Evolutionary conservation across 2,113 vertebrate species (phyloP).

Genomic region (Noctilio leporinus): DNA sequence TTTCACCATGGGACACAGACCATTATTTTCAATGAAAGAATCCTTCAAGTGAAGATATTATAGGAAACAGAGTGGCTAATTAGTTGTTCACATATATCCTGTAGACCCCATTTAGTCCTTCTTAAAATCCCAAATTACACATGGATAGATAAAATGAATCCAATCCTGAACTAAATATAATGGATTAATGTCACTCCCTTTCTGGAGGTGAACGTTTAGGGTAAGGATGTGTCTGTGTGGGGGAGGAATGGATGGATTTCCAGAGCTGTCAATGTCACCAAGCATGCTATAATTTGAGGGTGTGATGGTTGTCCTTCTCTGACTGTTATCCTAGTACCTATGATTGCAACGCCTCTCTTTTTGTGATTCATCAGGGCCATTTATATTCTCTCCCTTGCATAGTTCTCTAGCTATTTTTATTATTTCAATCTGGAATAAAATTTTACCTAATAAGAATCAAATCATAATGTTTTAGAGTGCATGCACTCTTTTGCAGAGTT

Average conservation of each 20-base stretch:
- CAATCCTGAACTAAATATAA: constrained; percentile 40
- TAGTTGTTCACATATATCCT: constrained; percentile 53
- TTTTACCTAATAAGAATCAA: constrained; percentile 2
- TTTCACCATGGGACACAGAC: constrained; percentile 54
- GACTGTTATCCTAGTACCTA: constrained; percentile 25
- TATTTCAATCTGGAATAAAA: constrained; percentile 35
- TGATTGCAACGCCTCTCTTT: constrained; percentile 49
- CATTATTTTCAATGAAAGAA: constrained; percentile 63
- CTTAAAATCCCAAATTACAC: constrained; percentile 17
- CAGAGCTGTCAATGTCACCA: neutral
- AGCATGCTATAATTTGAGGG: constrained; percentile 64
- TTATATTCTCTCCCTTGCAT: constrained; percentile 37
- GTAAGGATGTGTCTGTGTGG: neutral
- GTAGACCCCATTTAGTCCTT: constrained; percentile 39
- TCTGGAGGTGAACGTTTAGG: constrained; percentile 1
- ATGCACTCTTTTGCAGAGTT: neutral
- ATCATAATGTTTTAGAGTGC: neutral
- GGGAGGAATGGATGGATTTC: constrained; percentile 44
- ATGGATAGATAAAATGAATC: constrained; percentile 41
- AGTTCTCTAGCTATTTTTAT: constrained; percentile 42
- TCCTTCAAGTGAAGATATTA: constrained; percentile 55
- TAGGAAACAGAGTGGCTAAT: constrained; percentile 50
- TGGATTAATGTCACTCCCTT: neutral
- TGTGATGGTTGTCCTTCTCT: constrained; percentile 53
- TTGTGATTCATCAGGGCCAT: constrained; percentile 58